These are phyloP conservation scores for Doryteuthis pealeii DNA, from an alignment of 1,140 invertebrate genomes.

Conservation along the genomic window DNA sequence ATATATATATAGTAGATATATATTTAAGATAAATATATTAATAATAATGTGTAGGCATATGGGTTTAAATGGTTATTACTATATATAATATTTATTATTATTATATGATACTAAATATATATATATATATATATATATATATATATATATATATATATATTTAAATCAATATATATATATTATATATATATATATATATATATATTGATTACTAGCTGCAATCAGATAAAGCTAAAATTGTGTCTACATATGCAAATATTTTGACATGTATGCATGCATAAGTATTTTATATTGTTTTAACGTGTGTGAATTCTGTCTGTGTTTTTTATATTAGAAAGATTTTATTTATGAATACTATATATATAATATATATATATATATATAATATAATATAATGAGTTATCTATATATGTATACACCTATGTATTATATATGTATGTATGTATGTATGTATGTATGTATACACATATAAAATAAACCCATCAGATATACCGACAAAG, in stretches of 20 bases:
- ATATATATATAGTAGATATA: too few species aligned
- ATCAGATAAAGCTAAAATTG: constrained; percentile 9
- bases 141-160: too few species aligned
- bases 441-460: constrained; percentile 15
- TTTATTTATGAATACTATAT: too few species aligned
- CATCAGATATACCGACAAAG: too few species aligned
- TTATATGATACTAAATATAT: too few species aligned
- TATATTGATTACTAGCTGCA: constrained; percentile 22
- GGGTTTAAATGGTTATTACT: too few species aligned
- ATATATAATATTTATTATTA: too few species aligned
- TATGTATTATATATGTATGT: not conserved
- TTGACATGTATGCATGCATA: constrained; percentile 24
- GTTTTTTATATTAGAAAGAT: not conserved
- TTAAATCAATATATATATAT: not conserved
- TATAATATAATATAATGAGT: too few species aligned
- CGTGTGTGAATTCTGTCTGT: not conserved
- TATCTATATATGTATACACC: not conserved
- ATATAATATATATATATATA: not conserved
- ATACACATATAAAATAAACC: not conserved
- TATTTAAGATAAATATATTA: too few species aligned
- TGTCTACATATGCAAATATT: constrained; percentile 19
- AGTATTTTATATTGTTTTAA: constrained; percentile 13
- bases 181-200: constrained; percentile 24
- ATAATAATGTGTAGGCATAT: too few species aligned
- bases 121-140: too few species aligned